phyloP scores from a whole-genome alignment of 1,140 invertebrate species.

The Anoplophora glabripennis region DNA sequence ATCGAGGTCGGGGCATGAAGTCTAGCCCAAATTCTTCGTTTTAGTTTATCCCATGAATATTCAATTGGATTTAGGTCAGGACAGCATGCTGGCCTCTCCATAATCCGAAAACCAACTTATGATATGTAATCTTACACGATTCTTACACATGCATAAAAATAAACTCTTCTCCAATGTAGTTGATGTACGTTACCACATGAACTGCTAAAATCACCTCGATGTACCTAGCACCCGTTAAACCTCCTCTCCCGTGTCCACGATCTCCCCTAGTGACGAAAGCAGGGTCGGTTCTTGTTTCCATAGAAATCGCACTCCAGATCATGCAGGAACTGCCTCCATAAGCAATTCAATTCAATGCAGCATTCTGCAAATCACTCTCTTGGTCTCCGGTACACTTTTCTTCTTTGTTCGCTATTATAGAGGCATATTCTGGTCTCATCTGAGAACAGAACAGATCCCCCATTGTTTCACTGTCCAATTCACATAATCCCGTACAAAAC shows the following conservation, averaged over 20 bases:
- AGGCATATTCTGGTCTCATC: too few species aligned
- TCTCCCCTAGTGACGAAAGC: too few species aligned
- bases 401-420: too few species aligned
- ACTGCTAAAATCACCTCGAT: constrained; percentile 35
- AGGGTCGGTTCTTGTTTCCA: too few species aligned
- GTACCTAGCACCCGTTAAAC: constrained; percentile 33
- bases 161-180: constrained; percentile 33
- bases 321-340: constrained; percentile 43
- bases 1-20: constrained; percentile 13
- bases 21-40: constrained; percentile 15
- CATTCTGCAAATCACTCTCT: too few species aligned
- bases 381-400: too few species aligned
- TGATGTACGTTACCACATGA: constrained; percentile 33
- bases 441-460: too few species aligned
- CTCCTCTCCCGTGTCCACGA: too few species aligned
- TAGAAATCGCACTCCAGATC: constrained; percentile 43
- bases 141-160: constrained; percentile 42
- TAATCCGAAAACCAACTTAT: constrained; percentile 32
- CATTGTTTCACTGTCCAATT: constrained; percentile 31
- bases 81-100: constrained; percentile 45
- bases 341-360: constrained; percentile 26
- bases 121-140: constrained; percentile 37
- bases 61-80: constrained; percentile 50
- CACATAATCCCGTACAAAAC: too few species aligned
- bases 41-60: constrained; percentile 45